These are phyloP conservation scores for Steromphala cineraria DNA, from an alignment of 2,888 invertebrate species.

Conservation along the genomic window DNA sequence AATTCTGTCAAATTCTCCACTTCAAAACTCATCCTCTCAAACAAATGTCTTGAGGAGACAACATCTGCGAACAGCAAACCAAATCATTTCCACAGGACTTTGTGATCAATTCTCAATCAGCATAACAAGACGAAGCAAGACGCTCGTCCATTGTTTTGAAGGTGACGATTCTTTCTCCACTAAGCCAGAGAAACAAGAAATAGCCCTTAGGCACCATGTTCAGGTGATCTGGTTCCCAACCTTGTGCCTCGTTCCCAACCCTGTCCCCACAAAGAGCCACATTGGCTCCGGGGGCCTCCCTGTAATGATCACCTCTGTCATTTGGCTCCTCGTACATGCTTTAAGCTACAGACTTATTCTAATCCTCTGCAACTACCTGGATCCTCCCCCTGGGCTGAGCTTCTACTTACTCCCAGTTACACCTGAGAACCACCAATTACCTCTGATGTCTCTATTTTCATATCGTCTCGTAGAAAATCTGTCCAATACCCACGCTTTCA, in stretches of 20 bases:
- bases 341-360: background rate
- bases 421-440: no score
- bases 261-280: background rate
- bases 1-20: no score
- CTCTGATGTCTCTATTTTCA: no score
- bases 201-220: background rate
- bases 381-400: background rate
- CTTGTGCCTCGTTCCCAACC: background rate
- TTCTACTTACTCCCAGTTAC: no score
- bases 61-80: background rate
- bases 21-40: no score
- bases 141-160: background rate
- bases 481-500: no score
- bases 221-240: slow-evolving; percentile 16
- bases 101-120: slow-evolving; percentile 11
- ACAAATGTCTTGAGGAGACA: no score
- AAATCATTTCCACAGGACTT: background rate
- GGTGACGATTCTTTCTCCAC: background rate
- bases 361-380: background rate
- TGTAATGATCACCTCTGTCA: slow-evolving; percentile 1
- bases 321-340: background rate
- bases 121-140: background rate
- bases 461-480: no score
- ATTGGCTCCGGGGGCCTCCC: background rate
- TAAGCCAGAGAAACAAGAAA: slow-evolving; percentile 1